phyloP scores from a whole-genome alignment of 2,888 invertebrate genomes.

The Andrena bucephala region DNA sequence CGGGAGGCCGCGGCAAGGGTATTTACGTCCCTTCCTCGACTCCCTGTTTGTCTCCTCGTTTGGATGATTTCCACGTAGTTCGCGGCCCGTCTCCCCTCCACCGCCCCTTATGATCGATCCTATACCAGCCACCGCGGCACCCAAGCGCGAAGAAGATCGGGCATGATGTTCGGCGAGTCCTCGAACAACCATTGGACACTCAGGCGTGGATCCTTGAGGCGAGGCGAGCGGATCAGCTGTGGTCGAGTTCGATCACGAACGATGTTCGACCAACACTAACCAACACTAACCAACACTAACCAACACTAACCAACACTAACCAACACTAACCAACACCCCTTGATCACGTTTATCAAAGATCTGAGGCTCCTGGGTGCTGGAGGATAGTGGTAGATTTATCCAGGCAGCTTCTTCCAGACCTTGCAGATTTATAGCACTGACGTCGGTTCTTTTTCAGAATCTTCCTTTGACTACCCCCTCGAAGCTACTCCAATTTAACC shows the following conservation, averaged over 20 bases:
- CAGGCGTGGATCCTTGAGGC: not conserved
- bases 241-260: not conserved
- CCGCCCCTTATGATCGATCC: slow-evolving; percentile 16
- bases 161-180: slow-evolving; percentile 20
- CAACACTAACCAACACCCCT: no score
- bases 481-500: not conserved
- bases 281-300: no score
- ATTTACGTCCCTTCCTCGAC: not conserved
- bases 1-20: slow-evolving; percentile 13
- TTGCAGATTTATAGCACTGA: not conserved
- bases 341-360: not conserved
- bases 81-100: not conserved
- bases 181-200: slow-evolving; percentile 54
- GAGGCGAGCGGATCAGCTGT: slow-evolving; percentile 3
- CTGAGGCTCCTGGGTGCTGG: not conserved
- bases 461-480: not conserved
- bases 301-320: no score
- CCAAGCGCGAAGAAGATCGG: slow-evolving; percentile 19
- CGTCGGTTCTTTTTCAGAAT: not conserved
- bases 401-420: no score
- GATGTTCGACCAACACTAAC: no score
- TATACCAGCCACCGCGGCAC: slow-evolving; percentile 22
- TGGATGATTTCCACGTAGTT: slow-evolving; percentile 39
- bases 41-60: slow-evolving; percentile 27
- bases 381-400: no score